phyloP scores from a whole-genome alignment of 2,797 vertebrate genomes.

The Rhabdomys pumilio region DNA sequence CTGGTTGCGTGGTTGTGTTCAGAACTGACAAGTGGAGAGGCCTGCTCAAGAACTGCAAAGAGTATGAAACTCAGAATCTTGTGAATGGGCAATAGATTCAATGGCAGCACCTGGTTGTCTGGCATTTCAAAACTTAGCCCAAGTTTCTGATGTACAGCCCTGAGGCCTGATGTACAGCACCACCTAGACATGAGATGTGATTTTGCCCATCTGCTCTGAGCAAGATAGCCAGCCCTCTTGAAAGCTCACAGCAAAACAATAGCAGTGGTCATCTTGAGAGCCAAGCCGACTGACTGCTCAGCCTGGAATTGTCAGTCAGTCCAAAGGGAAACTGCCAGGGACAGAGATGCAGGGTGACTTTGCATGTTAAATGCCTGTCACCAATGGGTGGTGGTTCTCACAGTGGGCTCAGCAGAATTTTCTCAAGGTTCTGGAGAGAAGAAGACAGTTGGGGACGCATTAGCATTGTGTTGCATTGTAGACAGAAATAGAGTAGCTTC shows the following conservation, averaged over 20 bases:
- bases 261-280: background rate
- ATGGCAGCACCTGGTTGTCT: background rate
- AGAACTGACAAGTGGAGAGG: background rate
- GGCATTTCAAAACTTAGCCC: background rate
- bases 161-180: background rate
- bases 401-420: background rate
- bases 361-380: no score
- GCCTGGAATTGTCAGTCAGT: background rate
- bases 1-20: background rate
- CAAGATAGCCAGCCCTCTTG: background rate
- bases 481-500: conserved; percentile 17
- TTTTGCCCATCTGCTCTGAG: background rate
- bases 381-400: background rate
- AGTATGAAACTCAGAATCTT: background rate
- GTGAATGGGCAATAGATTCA: background rate
- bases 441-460: background rate
- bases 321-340: background rate
- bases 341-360: background rate
- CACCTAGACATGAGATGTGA: background rate
- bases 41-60: background rate
- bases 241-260: background rate
- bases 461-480: background rate
- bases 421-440: background rate
- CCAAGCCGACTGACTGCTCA: background rate
- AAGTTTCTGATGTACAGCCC: background rate